phyloP scores from a whole-genome alignment of 2,797 vertebrate genomes.

The Podarcis lilfordi region DNA sequence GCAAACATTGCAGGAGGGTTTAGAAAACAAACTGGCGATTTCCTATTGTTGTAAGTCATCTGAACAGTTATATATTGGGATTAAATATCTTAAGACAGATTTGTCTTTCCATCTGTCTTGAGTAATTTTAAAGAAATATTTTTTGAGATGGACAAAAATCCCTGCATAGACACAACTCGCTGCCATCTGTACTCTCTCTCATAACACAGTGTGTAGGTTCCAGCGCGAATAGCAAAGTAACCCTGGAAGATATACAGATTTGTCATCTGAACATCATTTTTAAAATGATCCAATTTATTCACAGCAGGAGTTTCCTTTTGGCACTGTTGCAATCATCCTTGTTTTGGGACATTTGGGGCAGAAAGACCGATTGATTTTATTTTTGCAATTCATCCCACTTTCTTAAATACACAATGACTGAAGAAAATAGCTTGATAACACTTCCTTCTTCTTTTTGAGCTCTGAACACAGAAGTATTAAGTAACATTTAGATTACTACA shows the following conservation, averaged over 20 bases:
- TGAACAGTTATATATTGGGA: conserved; percentile 69
- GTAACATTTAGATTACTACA: neutral
- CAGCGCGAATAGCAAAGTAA: conserved; percentile 47
- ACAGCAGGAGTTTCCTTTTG: conserved; percentile 56
- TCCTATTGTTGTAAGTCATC: conserved; percentile 70
- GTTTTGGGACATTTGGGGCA: conserved; percentile 45
- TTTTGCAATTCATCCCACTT: neutral
- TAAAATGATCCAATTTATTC: conserved; percentile 52
- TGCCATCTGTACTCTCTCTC: conserved; percentile 46
- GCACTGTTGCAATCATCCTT: conserved; percentile 48
- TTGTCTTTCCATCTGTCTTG: conserved; percentile 55
- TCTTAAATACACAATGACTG: neutral
- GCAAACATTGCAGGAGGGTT: conserved; percentile 75
- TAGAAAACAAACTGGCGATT: conserved; percentile 77
- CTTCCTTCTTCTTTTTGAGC: neutral
- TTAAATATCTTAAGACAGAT: conserved; percentile 57
- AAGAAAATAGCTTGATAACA: neutral
- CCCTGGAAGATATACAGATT: conserved; percentile 60
- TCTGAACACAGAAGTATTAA: neutral
- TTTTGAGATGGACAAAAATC: conserved; percentile 41
- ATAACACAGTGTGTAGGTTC: conserved; percentile 33
- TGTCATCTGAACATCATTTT: conserved; percentile 65
- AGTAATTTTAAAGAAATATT: conserved; percentile 56
- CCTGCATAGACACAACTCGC: conserved; percentile 38
- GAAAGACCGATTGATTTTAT: neutral